Conservation (phyloP, 2,113 vertebrate genomes). For the Noctilio leporinus region DNA sequence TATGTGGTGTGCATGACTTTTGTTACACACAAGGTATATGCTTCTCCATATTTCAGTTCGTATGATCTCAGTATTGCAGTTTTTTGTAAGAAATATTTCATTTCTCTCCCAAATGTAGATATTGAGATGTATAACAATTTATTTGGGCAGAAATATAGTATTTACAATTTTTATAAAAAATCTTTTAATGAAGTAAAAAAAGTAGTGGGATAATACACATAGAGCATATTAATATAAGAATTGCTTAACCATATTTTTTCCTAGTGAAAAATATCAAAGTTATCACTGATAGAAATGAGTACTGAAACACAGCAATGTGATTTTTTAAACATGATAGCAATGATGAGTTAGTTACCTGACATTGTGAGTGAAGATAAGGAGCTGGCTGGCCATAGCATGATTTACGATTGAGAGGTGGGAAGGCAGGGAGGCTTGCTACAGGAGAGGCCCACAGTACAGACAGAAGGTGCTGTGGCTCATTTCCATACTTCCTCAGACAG, state of each 20-base stretch:
- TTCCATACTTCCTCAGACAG: not conserved
- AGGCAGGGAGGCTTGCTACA: rapidly evolving
- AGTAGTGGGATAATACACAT: not conserved
- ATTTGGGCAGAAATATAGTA: not conserved
- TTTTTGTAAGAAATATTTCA: not conserved
- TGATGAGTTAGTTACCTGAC: not conserved
- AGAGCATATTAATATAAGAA: not conserved
- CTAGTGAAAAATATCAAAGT: not conserved
- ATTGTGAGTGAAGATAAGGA: not conserved
- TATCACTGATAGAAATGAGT: not conserved
- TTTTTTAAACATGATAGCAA: not conserved
- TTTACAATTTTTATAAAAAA: not conserved
- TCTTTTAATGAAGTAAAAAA: slow-evolving; percentile 28
- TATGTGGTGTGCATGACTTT: not conserved
- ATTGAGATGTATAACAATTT: not conserved
- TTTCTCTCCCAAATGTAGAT: not conserved
- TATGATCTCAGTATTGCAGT: not conserved
- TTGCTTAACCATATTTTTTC: not conserved
- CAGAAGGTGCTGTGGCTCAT: not conserved
- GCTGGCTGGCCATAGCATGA: not conserved
- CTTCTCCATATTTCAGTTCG: not conserved
- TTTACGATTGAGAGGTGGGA: not conserved
- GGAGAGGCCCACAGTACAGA: not conserved
- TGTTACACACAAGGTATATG: not conserved
- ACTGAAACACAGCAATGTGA: not conserved